phyloP scores from a whole-genome alignment of 2,888 invertebrate genomes.

The Philonicus albiceps region DNA sequence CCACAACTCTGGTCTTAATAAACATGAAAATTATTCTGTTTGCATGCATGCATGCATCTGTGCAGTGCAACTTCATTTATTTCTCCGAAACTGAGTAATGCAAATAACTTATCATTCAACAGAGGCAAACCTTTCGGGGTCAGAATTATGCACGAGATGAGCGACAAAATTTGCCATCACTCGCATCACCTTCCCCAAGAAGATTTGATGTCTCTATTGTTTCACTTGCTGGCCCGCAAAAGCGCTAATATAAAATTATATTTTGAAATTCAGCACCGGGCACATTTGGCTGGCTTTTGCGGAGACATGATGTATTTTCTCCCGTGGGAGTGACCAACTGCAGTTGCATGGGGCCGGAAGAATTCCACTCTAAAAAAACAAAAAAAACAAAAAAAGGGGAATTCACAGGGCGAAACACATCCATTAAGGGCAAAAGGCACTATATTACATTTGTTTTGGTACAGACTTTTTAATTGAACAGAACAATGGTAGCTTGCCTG shows the following conservation, averaged over 20 bases:
- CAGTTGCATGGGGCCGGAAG: not conserved
- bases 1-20: not conserved
- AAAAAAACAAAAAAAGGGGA: not conserved
- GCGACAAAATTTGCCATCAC: not conserved
- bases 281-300: not conserved
- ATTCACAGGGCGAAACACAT: not conserved
- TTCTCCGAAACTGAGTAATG: not conserved
- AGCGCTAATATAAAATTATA: not conserved
- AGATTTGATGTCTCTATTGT: not conserved
- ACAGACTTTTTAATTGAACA: constrained; percentile 34
- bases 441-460: constrained; percentile 41
- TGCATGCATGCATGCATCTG: not conserved
- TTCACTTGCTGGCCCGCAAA: not conserved
- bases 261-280: not conserved
- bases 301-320: not conserved
- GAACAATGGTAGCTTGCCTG: not conserved
- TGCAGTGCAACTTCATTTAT: not conserved
- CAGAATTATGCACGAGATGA: not conserved
- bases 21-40: not conserved
- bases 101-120: not conserved
- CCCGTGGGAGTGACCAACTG: not conserved
- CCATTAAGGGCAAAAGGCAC: constrained; percentile 35
- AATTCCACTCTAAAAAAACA: not conserved
- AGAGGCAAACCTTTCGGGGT: not conserved
- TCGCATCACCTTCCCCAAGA: not conserved